Evolutionary conservation across 2,113 vertebrate genomes (phyloP).

Genomic region (Cheirogaleus medius): DNA sequence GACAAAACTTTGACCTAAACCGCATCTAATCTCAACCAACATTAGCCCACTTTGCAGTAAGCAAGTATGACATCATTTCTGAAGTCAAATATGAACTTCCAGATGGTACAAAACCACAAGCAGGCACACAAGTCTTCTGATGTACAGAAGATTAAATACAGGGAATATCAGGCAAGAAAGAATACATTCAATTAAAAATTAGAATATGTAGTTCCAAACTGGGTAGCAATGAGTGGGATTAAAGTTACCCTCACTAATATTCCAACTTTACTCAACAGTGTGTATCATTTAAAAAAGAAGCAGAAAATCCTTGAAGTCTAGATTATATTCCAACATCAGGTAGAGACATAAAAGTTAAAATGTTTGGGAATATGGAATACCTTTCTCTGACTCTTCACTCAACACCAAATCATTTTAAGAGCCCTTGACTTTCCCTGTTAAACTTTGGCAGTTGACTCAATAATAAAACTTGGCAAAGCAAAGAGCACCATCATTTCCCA

Average conservation of each 20-base stretch:
- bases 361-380: constrained; percentile 79
- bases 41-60: constrained; percentile 71
- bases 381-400: constrained; percentile 89
- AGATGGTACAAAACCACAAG: constrained; percentile 77
- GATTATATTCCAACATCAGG: constrained; percentile 74
- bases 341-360: constrained; percentile 80
- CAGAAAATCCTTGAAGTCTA: constrained; percentile 68
- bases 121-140: constrained; percentile 60
- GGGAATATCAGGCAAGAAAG: not conserved
- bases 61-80: constrained; percentile 77
- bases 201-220: constrained; percentile 29
- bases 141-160: constrained; percentile 42
- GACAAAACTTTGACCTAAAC: constrained; percentile 77
- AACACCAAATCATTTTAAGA: constrained; percentile 90
- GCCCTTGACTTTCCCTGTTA: constrained; percentile 86
- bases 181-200: constrained; percentile 14
- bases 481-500: constrained; percentile 76
- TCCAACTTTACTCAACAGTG: not conserved
- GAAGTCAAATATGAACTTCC: constrained; percentile 76
- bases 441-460: constrained; percentile 88
- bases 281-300: constrained; percentile 58
- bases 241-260: constrained; percentile 48
- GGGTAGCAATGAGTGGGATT: not conserved
- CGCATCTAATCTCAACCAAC: constrained; percentile 58
- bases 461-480: constrained; percentile 88